Percentiles rank a stretch among this genome's conserved stretches.
Evolutionary conservation across 2,888 invertebrate genomes (phyloP).

Genomic region (Nomada fucata): DNA sequence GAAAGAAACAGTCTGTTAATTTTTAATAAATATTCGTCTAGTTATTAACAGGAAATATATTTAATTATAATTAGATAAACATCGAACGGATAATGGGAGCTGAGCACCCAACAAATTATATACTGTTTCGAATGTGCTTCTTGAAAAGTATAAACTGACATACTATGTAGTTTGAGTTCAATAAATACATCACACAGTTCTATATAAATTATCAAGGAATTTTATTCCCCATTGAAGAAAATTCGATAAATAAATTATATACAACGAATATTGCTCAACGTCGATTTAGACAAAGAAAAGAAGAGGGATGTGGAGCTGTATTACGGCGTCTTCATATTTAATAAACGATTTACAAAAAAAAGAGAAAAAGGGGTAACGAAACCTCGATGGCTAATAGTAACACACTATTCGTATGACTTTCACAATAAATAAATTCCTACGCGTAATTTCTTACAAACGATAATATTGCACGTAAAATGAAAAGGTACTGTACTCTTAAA

Average conservation of each 20-base stretch:
- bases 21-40: background rate
- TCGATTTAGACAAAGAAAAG: conserved; percentile 1
- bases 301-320: conserved; percentile 22
- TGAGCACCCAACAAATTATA: conserved; percentile 23
- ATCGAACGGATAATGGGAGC: conserved; percentile 24
- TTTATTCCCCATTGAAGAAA: conserved; percentile 42
- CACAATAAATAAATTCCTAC: conserved; percentile 62
- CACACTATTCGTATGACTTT: conserved; percentile 45
- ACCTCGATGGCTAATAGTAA: conserved; percentile 59
- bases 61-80: conserved; percentile 26
- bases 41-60: background rate
- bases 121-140: conserved; percentile 27
- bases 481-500: conserved; percentile 56
- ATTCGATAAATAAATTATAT: conserved; percentile 63
- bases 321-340: conserved; percentile 2
- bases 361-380: conserved; percentile 21
- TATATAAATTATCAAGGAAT: conserved; percentile 41
- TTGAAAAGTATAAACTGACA: conserved; percentile 41
- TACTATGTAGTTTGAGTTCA: conserved; percentile 47
- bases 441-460: conserved; percentile 50
- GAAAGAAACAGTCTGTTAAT: background rate
- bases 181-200: conserved; percentile 58
- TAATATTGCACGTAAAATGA: conserved; percentile 67
- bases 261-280: conserved; percentile 55
- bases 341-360: conserved; percentile 6